Percentiles rank a stretch among this genome's conserved stretches.
Evolutionary conservation across 2,888 invertebrate genomes (phyloP).

Genomic region (Amphipyra tragopoginis): DNA sequence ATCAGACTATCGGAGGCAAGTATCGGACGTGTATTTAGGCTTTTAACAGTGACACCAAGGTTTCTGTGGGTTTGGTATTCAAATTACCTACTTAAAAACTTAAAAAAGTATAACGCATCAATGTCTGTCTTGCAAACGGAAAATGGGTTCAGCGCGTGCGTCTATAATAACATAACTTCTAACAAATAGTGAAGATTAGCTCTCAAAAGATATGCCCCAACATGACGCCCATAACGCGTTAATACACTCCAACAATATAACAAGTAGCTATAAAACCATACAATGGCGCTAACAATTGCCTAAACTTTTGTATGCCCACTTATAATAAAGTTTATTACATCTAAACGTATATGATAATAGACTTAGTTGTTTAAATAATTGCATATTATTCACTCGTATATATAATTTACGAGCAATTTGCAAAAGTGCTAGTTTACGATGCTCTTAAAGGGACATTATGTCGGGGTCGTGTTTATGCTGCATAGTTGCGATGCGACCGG

Average conservation of each 20-base stretch:
- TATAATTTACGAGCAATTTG: slow-evolving; percentile 85
- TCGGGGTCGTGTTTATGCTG: slow-evolving; percentile 47
- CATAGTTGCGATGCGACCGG: slow-evolving; percentile 20
- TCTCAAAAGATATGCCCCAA: slow-evolving; percentile 1
- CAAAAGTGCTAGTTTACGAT: slow-evolving; percentile 79
- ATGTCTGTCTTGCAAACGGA: too few species aligned
- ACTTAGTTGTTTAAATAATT: slow-evolving; percentile 68
- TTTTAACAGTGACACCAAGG: too few species aligned
- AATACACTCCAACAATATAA: slow-evolving; percentile 26
- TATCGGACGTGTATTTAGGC: too few species aligned
- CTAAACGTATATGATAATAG: slow-evolving; percentile 66
- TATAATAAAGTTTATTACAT: slow-evolving; percentile 67
- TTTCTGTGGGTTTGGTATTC: too few species aligned
- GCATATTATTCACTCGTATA: slow-evolving; percentile 69
- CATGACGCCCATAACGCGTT: slow-evolving; percentile 19
- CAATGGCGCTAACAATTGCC: slow-evolving; percentile 41
- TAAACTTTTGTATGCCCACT: slow-evolving; percentile 59
- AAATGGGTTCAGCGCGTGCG: background rate
- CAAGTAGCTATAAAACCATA: slow-evolving; percentile 50
- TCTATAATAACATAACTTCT: slow-evolving; percentile 16
- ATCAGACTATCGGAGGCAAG: too few species aligned
- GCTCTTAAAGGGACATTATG: slow-evolving; percentile 63
- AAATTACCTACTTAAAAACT: too few species aligned
- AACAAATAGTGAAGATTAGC: slow-evolving; percentile 24
- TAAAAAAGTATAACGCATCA: too few species aligned